Base-by-base conservation (phyloP, 2,113 vertebrate species). In the Aspiorhynchus laticeps region DNA sequence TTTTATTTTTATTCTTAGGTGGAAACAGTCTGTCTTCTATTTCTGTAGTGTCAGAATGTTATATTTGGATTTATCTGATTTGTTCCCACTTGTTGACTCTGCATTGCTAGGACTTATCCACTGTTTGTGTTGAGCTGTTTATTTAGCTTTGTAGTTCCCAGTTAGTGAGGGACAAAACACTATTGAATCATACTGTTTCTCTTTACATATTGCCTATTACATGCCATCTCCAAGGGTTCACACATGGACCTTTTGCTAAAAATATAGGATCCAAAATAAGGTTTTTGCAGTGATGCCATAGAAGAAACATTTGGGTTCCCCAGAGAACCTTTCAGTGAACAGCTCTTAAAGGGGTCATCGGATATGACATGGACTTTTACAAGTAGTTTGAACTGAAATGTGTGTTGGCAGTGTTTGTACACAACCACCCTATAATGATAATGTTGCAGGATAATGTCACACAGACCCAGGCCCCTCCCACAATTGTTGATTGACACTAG, bases 111-210 rank as follows among this genome's bases (percentile, higher is more conserved):
- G 84, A 90, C 85, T 71, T 65, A 83, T 79, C 41, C 74, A 77
- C 28, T 61, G 53, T 85, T 38, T 85, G 74, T 87, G 53, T 69
- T 87, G 73, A 82, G 63, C 80, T 69, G n/a, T 83, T 81, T 74
- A 85, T 76, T 71, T 83, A 38, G 51, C 87, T 76, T 41, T 38
- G 21, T 53, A 79, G 11, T 82, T 67, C 78, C 69, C 82, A 82
- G 79, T 81, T 71, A 85, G 87, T 48, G 73, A 82, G 24, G 51
- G 19, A 79, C 15, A 6, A 21, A 80, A 89, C 81, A 89, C 90
- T 56, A 80, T 89, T 61, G 74, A 89, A 90, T 90, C 87, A 80
- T 83, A 56, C 88, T 78, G 86, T 43, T 85, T 90, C 86, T 85
- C 84, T 53, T 36, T 26, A 74, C 79, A 91, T 83, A 87, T 74